phyloP scores from a whole-genome alignment of 1,140 invertebrate species.

The Drosophila auraria region DNA sequence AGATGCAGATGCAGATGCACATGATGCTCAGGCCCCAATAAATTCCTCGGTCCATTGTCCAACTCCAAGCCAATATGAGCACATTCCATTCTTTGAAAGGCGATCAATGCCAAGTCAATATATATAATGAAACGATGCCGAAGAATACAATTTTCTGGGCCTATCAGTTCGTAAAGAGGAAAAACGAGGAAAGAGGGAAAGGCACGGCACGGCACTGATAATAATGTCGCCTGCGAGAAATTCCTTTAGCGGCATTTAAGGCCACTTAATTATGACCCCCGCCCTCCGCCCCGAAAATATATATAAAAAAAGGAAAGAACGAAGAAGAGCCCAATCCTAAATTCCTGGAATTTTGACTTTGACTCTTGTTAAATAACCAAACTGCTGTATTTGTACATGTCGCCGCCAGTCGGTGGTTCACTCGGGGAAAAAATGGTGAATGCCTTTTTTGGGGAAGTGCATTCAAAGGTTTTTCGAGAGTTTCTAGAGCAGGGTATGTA shows the following conservation, averaged over 20 bases:
- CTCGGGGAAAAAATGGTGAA: conserved; percentile 17
- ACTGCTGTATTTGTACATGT: conserved; percentile 77
- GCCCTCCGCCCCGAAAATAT: conserved; percentile 19
- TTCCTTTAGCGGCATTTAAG: conserved; percentile 82
- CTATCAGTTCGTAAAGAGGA: conserved; percentile 36
- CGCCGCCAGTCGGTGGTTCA: conserved; percentile 14
- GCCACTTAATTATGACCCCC: conserved; percentile 79
- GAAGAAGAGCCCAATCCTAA: conserved; percentile 66
- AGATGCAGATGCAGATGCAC: conserved; percentile 32
- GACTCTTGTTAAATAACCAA: conserved; percentile 74
- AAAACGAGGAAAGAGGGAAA: conserved; percentile 20
- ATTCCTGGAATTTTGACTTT: conserved; percentile 72
- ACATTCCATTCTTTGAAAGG: conserved; percentile 49
- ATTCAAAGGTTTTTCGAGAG: not conserved
- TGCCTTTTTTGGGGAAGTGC: conserved; percentile 21
- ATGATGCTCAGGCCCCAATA: conserved; percentile 11
- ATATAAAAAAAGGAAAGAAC: conserved; percentile 11
- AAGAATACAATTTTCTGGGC: conserved; percentile 40
- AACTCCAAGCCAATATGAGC: conserved; percentile 21
- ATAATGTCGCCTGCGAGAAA: conserved; percentile 82
- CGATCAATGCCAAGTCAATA: conserved; percentile 44
- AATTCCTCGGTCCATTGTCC: conserved; percentile 16
- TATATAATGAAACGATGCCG: conserved; percentile 53
- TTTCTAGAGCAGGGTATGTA: not conserved
- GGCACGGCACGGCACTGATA: conserved; percentile 59